A percentile compares a stretch with the other conserved stretches of the same genome.
These are phyloP conservation scores for Calcarius ornatus DNA, from an alignment of 2,113 vertebrate species.

Conservation along the genomic window DNA sequence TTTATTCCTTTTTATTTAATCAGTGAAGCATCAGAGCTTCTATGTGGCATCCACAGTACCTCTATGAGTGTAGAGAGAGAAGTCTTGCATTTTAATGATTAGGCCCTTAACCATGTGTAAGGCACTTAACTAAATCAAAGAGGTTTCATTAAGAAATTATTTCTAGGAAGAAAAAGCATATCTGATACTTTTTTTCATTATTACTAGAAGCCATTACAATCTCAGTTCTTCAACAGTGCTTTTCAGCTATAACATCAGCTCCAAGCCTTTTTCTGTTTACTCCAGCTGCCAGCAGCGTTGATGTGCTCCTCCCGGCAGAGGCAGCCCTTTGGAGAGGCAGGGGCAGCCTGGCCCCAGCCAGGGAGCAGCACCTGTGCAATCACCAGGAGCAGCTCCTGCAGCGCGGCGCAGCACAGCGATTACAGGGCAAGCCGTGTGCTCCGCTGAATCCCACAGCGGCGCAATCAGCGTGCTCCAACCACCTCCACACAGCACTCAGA, in stretches of 20 bases:
- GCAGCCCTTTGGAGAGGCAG: fast-evolving
- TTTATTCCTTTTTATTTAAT: not conserved
- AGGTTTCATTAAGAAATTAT: not conserved
- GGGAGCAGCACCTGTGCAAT: not conserved
- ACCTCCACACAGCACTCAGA: fast-evolving
- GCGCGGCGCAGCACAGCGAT: not conserved
- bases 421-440: not conserved
- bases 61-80: not conserved
- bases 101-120: not conserved
- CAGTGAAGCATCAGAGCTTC: not conserved
- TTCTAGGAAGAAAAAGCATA: not conserved
- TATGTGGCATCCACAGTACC: not conserved
- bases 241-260: not conserved
- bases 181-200: not conserved
- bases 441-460: not conserved
- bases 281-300: not conserved
- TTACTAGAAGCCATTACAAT: not conserved
- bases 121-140: not conserved
- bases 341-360: not conserved
- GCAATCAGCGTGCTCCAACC: not conserved
- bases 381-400: not conserved
- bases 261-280: not conserved
- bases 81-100: not conserved
- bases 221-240: not conserved
- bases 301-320: not conserved